Evolutionary conservation across 2,113 vertebrate genomes (phyloP), one percentile per base, ranked within the genome.

Genomic region (Ahaetulla prasina): DNA sequence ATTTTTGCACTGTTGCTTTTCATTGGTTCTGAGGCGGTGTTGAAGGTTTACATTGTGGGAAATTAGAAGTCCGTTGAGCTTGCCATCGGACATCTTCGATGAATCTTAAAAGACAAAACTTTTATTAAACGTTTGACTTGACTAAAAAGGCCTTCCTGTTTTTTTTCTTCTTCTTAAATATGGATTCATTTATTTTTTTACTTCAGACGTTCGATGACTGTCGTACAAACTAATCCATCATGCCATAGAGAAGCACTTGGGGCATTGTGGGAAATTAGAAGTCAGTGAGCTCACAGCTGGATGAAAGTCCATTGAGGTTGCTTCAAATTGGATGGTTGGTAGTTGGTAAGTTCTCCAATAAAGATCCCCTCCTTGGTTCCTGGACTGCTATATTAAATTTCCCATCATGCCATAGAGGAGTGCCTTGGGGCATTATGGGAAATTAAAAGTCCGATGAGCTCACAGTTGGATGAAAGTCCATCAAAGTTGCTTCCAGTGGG

Each of bases 51-150:
- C 0, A 3, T 0, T n/a, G 22, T 6, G 3, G 6, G 68, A 30
- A 9, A 8, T 85, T 55, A 20, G n/a, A n/a, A n/a, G n/a, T n/a
- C n/a, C 22, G n/a, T 50, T 68, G 23, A 10, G 45, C 25, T 27
- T 60, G 6, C 43, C 0, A 18, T 22, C n/a, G 9, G n/a, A n/a
- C 5, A 25, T 5, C 14, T 60, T 43, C 2, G 88, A 89, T 20
- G 16, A 30, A 63, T n/a, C 25, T 88, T 43, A 25, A 88, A 88
- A 35, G 43, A 8, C 1, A 8, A 57, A 12, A 45, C 54, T 47
- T 89, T 89, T 89, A 89, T 63, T 89, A 89, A 89, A 89, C 49
- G 5, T 89, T 89, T 89, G 88, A 49, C 27, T 89, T 89, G 55
- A n/a, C 55, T 68, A 47, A 89, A 30, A 45, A n/a, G 85, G 49